A percentile compares a stretch with the other conserved stretches of the same genome.
These are phyloP conservation scores for Knipowitschia caucasica DNA, from an alignment of 2,797 vertebrate species.

Conservation along the genomic window DNA sequence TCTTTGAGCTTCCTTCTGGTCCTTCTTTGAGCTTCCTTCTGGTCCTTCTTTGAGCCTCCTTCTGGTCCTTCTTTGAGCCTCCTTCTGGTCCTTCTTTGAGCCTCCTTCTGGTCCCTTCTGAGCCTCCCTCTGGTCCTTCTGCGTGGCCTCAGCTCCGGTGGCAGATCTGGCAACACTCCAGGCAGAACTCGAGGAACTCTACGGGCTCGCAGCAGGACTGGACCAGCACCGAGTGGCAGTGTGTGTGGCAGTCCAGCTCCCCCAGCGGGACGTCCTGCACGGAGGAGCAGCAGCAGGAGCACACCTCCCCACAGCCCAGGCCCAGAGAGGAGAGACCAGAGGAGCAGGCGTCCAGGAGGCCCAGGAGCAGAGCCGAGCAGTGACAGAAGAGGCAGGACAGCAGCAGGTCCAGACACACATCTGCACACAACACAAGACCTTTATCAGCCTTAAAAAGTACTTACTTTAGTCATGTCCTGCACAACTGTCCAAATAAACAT, in stretches of 20 bases:
- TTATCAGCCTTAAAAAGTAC: too few species aligned
- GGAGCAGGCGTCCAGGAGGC: constrained; percentile 49
- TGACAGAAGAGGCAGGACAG: constrained; percentile 58
- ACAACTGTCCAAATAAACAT: too few species aligned
- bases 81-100: too few species aligned
- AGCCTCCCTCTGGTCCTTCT: too few species aligned
- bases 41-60: too few species aligned
- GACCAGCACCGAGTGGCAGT: constrained; percentile 73
- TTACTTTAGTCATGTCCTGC: too few species aligned
- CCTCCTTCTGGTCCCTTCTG: too few species aligned
- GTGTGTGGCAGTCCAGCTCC: constrained; percentile 71
- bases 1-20: too few species aligned
- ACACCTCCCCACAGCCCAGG: constrained; percentile 66
- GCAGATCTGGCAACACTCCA: constrained; percentile 66
- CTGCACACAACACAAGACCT: constrained; percentile 24
- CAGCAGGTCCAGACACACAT: constrained; percentile 61
- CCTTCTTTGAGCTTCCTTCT: too few species aligned
- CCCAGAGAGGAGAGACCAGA: constrained; percentile 43
- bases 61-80: too few species aligned
- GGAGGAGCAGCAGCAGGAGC: constrained; percentile 60
- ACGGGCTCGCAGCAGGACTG: constrained; percentile 70
- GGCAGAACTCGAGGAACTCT: constrained; percentile 73
- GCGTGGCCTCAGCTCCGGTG: constrained; percentile 65
- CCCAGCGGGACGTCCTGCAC: constrained; percentile 51
- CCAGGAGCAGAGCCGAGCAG: constrained; percentile 42